A percentile compares a stretch with the other conserved stretches of the same genome.
phyloP scores from a whole-genome alignment of 30 jellyfish, hydroid and myxozoan species.

The Catostylus mosaicus region DNA sequence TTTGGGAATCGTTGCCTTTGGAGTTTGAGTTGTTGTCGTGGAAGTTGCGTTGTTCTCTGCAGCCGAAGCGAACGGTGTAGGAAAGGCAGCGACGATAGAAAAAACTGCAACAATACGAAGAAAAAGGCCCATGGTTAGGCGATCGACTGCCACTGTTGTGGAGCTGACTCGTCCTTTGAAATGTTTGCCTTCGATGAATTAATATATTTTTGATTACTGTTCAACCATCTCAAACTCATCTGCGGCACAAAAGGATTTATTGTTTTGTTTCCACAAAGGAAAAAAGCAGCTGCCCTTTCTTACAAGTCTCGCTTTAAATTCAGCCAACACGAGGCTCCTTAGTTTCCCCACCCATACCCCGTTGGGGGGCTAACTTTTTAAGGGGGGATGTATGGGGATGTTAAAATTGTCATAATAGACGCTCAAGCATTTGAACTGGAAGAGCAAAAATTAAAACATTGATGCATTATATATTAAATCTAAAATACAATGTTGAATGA shows the following conservation, averaged over 20 bases:
- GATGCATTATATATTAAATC: too few species aligned
- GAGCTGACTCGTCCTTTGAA: neutral
- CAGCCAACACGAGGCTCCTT: neutral
- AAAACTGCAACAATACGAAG: neutral
- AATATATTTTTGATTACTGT: neutral
- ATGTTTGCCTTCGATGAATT: neutral
- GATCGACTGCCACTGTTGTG: neutral
- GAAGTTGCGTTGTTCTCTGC: neutral
- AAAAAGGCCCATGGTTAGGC: conserved; percentile 7
- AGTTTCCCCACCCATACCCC: neutral
- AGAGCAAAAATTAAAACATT: too few species aligned
- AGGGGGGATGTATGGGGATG: too few species aligned
- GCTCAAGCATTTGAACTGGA: too few species aligned
- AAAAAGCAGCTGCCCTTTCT: conserved; percentile 53
- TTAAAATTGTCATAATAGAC: too few species aligned
- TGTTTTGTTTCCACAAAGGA: conserved; percentile 5
- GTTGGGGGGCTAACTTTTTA: neutral
- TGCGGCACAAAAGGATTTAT: conserved; percentile 20
- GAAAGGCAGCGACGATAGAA: neutral
- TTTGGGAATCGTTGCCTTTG: neutral
- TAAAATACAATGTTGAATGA: too few species aligned
- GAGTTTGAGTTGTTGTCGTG: neutral
- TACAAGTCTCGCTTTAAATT: conserved; percentile 5
- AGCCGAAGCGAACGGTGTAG: neutral
- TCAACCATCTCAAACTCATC: conserved; percentile 1